Evolutionary conservation across 2,888 invertebrate genomes (phyloP).

Genomic region (Odontothrips loti): DNA sequence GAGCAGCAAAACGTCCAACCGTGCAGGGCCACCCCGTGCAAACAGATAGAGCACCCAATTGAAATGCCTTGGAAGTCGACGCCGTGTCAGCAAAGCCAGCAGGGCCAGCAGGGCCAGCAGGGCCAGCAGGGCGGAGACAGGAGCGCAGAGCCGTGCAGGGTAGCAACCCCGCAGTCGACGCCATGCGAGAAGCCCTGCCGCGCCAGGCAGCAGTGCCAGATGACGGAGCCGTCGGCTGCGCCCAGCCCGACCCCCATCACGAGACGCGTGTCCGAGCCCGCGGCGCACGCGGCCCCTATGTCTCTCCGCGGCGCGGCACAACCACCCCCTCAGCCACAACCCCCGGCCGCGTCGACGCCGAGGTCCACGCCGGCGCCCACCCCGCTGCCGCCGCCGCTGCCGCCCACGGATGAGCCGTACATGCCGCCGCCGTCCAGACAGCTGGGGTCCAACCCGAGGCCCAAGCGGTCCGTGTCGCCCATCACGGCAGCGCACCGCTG

Average conservation of each 20-base stretch:
- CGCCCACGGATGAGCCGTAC: background rate
- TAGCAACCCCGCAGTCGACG: background rate
- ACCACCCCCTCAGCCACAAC: background rate
- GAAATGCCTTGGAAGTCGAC: background rate
- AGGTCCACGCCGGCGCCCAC: background rate
- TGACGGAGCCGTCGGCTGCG: background rate
- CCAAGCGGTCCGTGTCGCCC: slow-evolving; percentile 4
- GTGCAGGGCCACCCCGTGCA: background rate
- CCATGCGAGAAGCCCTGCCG: background rate
- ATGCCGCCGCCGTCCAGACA: background rate
- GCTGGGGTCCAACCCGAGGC: background rate
- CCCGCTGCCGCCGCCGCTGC: background rate
- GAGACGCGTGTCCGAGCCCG: slow-evolving; percentile 37
- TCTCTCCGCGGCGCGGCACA: slow-evolving; percentile 38
- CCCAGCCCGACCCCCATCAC: background rate
- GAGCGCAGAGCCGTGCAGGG: background rate
- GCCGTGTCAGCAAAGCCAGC: background rate
- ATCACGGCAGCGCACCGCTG: slow-evolving; percentile 12
- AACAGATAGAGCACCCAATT: background rate
- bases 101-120: background rate
- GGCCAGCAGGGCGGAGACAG: background rate
- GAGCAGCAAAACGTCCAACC: background rate
- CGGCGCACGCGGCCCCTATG: slow-evolving; percentile 44
- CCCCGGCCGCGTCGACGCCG: background rate
- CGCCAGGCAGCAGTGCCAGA: background rate